A percentile compares a stretch with the other conserved stretches of the same genome.
Conservation (phyloP, 2,113 vertebrate genomes). For the Crocuta crocuta region DNA sequence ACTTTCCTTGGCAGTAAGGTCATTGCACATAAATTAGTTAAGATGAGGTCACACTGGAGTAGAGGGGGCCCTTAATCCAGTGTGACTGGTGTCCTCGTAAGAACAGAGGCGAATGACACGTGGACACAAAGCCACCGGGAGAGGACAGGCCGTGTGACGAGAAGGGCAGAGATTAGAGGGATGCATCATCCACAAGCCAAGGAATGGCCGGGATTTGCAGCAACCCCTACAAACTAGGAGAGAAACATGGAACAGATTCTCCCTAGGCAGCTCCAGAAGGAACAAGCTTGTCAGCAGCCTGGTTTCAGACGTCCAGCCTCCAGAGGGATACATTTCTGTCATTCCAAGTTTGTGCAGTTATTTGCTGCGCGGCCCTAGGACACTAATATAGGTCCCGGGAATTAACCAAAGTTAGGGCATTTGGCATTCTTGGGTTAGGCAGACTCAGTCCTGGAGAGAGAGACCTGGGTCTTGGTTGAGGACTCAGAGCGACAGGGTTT, state of each 20-base stretch:
- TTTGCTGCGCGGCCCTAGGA: background rate
- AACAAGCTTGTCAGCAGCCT: background rate
- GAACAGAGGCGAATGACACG: background rate
- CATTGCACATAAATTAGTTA: background rate
- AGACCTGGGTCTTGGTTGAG: rapidly evolving
- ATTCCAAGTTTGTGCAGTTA: background rate
- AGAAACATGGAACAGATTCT: background rate
- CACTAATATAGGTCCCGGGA: background rate
- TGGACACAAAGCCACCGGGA: background rate
- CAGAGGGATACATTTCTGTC: background rate
- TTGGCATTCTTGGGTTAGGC: background rate
- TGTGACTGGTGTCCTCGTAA: background rate
- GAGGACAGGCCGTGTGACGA: background rate
- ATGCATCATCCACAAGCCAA: no score
- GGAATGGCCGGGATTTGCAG: background rate
- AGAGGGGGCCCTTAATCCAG: background rate
- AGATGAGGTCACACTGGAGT: background rate
- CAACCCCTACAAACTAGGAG: background rate
- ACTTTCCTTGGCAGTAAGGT: background rate
- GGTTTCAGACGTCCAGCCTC: background rate
- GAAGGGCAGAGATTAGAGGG: background rate
- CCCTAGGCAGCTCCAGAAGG: no score
- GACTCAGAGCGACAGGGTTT: background rate
- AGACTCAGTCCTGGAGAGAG: background rate
- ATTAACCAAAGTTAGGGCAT: background rate